Evolutionary conservation across 2,888 invertebrate species (phyloP), one percentile per base, ranked within the genome.

Genomic region (Mantis religiosa): DNA sequence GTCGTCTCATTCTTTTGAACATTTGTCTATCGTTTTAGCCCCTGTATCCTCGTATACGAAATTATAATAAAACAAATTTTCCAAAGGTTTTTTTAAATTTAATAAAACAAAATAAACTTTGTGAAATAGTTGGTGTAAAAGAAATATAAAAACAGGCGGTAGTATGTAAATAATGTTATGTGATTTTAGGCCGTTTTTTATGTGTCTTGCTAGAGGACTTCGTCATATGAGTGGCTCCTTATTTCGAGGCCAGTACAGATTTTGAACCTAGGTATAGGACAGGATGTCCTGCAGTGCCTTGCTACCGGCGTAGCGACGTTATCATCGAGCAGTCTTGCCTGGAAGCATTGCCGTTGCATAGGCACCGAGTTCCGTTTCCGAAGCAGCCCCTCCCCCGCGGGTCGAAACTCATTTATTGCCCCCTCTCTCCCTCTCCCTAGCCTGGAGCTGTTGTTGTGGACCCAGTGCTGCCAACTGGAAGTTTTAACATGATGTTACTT

Each of bases 381-480:
- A 87, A 87, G 34, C 25, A 14, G n/a, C 88, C 87, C 90, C 86
- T 90, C 83, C 82, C 90, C 88, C 84, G 82, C 82, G 83, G 87
- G 88, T 89, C 89, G 87, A 87, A 85, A 88, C 88, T 88, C 88
- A 89, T 88, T 88, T 88, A 88, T 88, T 83, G 88, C 85, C 89
- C 81, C 86, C 30, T 89, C 87, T 25, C 88, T 81, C 89, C 85
- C 90, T 89, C 88, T 85, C 47, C 71, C 88, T 71, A 8, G 86
- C 89, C 85, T 30, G 87, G 85, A 83, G 85, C 85, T 86, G 84
- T 88, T 88, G 81, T 88, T 88, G 87, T 88, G 83, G 87, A n/a
- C 88, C 34, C 87, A 84, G 82, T 83, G 85, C 83, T 85, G 28
- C 88, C 90, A 88, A 88, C 89, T 71, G 54, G 54, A 71, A 71